A percentile compares a stretch with the other conserved stretches of the same genome.
phyloP scores from a whole-genome alignment of 2,888 invertebrate genomes.

The Pachydiplax longipennis region DNA sequence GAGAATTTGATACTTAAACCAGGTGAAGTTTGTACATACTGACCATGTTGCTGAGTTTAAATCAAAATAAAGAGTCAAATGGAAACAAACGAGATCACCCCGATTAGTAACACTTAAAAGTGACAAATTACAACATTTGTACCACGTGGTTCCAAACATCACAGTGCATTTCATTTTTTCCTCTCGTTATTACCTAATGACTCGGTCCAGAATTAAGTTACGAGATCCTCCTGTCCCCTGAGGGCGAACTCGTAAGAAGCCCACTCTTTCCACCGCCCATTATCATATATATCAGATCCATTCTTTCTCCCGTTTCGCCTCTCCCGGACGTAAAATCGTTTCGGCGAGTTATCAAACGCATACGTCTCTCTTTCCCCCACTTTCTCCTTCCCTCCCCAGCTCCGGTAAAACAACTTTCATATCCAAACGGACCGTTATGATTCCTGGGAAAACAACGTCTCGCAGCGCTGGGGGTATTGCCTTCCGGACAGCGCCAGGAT shows the following conservation, averaged over 20 bases:
- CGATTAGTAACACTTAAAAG: not conserved
- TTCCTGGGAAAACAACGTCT: constrained; percentile 34
- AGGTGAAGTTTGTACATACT: too few species aligned
- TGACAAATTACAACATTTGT: not conserved
- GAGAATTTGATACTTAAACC: too few species aligned
- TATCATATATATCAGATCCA: not conserved
- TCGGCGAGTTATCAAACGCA: not conserved
- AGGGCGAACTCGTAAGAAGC: not conserved
- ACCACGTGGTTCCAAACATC: not conserved
- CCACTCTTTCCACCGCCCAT: not conserved
- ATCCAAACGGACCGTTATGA: constrained; percentile 27
- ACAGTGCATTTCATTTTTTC: not conserved
- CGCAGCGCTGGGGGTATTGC: not conserved
- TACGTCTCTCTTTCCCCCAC: not conserved
- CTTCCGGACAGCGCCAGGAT: constrained; percentile 13
- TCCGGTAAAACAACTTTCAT: constrained; percentile 5
- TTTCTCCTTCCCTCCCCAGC: not conserved
- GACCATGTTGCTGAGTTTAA: too few species aligned
- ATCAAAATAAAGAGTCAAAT: too few species aligned
- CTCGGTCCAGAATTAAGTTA: not conserved
- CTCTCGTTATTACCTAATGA: not conserved
- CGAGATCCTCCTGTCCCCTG: not conserved
- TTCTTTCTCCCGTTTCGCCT: not conserved
- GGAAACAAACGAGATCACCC: not conserved
- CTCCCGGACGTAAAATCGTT: not conserved